Evolutionary conservation across 2,888 invertebrate genomes (phyloP), one percentile per base, ranked within the genome.

Genomic region (Drosophila engyochracea): DNA sequence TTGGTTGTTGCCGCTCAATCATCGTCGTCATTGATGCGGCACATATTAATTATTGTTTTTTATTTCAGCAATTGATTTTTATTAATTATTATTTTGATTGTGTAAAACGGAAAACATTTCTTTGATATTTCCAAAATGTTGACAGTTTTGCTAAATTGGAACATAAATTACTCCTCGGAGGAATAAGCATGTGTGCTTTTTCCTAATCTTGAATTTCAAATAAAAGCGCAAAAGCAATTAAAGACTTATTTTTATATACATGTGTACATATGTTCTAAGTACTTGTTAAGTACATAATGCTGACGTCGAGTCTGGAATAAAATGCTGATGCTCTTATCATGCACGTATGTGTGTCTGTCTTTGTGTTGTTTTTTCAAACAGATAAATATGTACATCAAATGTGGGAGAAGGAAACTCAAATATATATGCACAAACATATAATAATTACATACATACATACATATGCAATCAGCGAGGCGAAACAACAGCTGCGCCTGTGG

Each of bases 401-500:
- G 55, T 51, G 49, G 60, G 49, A 64, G 65, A 71, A 79, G 79
- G 72, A 81, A 81, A 81, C 64, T 53, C 35, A 69, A 64, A 75
- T 70, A 52, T 30, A 35, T 53, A 30, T n/a, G 14, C 28, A 55
- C 28, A 57, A 25, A 37, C 25, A 39, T 39, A 28, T 7, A 57
- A 41, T 22, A 31, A 37, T 3, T 68, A 64, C 55, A 35, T 64
- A 69, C 49, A 4, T 68, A 64, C 55, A 52, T 64, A 69, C 49
- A 52, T 66, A 63, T 76, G 53, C 79, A 81, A 79, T 77, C 82
- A 81, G 59, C 77, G 79, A 74, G 66, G 82, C 82, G 82, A 74
- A 55, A 76, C 78, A 82, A 83, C 84, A 85, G 83, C 83, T 83
- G 83, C 76, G 53, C 47, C 58, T 52, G n/a, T 33, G 59, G 28